These are phyloP conservation scores for Brachionus koreanus DNA, from an alignment of 1,140 invertebrate genomes.

Conservation along the genomic window DNA sequence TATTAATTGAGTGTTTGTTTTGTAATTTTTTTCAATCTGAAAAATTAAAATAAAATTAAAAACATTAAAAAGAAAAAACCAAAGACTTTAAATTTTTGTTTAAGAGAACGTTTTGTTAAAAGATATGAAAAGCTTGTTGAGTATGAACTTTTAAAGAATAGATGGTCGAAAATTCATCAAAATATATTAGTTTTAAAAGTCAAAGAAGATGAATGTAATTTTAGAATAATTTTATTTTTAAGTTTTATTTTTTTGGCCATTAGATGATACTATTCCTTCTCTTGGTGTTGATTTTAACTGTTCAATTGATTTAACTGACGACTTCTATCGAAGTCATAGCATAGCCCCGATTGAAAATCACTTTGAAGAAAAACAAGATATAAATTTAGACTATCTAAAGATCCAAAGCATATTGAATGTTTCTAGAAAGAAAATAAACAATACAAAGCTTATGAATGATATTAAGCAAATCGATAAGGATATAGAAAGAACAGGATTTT, in stretches of 20 bases:
- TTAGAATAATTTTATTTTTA: neutral
- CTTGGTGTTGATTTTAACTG: neutral
- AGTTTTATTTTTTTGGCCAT: neutral
- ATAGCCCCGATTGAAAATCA: neutral
- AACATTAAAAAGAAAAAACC: too few relatives aligned
- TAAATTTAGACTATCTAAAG: constrained; percentile 30
- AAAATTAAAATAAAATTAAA: too few relatives aligned
- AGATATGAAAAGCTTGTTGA: constrained; percentile 11
- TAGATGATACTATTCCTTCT: neutral
- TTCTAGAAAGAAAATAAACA: neutral
- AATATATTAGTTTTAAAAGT: neutral
- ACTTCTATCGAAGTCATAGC: neutral
- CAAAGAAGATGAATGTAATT: constrained; percentile 20
- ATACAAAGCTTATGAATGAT: constrained; percentile 12
- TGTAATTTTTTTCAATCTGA: too few relatives aligned
- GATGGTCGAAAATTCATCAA: constrained; percentile 16
- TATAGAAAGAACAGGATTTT: constrained; percentile 23
- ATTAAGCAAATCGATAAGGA: constrained; percentile 41
- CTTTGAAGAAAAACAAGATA: constrained; percentile 15
- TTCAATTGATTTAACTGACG: neutral
- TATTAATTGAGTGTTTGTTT: too few relatives aligned
- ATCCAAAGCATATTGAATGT: constrained; percentile 6
- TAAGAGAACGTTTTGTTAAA: constrained; percentile 40
- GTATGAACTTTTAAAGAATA: constrained; percentile 4
- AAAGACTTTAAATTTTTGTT: neutral